Evolutionary conservation across 2,888 invertebrate genomes (phyloP).

Genomic region (Nephrocerus scutellatus): DNA sequence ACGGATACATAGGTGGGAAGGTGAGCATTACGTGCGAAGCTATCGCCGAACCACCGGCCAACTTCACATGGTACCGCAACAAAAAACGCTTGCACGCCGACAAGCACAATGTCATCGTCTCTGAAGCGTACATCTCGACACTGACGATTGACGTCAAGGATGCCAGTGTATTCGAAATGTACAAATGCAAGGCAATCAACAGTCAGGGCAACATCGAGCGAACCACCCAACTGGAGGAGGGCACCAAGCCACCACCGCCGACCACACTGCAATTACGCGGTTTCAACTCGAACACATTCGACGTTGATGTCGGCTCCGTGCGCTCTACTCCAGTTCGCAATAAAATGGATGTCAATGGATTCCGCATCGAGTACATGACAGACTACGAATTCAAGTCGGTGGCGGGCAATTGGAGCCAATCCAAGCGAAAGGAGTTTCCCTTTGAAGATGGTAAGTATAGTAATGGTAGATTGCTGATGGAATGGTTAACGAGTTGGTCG

Average conservation of each 20-base stretch:
- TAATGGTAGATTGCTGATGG: too few species aligned
- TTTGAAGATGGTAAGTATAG: conserved; percentile 44
- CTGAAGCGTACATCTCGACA: conserved; percentile 39
- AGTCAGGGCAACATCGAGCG: conserved; percentile 50
- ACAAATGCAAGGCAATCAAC: conserved; percentile 53
- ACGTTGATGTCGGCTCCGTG: conserved; percentile 43
- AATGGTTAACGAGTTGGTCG: too few species aligned
- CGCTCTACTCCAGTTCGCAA: conserved; percentile 28
- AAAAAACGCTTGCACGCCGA: conserved; percentile 37
- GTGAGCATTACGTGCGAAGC: conserved; percentile 56
- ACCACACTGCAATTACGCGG: conserved; percentile 40
- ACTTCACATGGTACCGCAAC: conserved; percentile 50
- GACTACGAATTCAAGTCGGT: conserved; percentile 41
- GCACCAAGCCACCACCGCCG: conserved; percentile 52
- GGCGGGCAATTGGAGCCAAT: conserved; percentile 44
- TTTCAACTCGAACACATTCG: conserved; percentile 46
- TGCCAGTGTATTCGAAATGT: conserved; percentile 48
- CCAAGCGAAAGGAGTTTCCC: conserved; percentile 41
- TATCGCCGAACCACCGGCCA: conserved; percentile 52
- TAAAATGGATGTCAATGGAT: conserved; percentile 46
- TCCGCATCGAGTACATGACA: conserved; percentile 44
- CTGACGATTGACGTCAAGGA: conserved; percentile 39
- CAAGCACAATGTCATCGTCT: conserved; percentile 35
- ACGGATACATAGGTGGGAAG: conserved; percentile 49
- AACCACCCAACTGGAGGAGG: conserved; percentile 49